Evolutionary conservation across 1,140 invertebrate genomes (phyloP).

Genomic region (Pteromalus puparum): DNA sequence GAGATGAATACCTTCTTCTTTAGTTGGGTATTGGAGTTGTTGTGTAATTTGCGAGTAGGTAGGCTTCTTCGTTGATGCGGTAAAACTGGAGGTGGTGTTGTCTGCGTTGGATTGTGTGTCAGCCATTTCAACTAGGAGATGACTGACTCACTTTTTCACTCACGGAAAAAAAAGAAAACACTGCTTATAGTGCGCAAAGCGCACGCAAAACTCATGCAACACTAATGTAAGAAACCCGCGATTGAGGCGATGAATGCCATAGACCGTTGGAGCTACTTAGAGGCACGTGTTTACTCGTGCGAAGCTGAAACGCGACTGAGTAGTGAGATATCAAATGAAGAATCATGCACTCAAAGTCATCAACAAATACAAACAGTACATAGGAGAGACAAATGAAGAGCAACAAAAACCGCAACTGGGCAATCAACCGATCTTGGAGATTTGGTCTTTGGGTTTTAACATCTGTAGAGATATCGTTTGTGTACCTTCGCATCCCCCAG

Average conservation of each 20-base stretch:
- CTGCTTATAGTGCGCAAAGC: not conserved
- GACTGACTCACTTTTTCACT: too few relatives aligned
- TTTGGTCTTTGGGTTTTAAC: too few relatives aligned
- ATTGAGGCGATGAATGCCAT: not conserved
- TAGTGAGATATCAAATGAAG: too few relatives aligned
- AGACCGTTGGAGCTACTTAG: not conserved
- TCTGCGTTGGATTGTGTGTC: not conserved
- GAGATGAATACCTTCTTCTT: constrained; percentile 51
- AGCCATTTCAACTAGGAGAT: not conserved
- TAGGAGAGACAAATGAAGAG: too few relatives aligned
- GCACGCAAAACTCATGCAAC: not conserved
- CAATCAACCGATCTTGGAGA: too few relatives aligned
- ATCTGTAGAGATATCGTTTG: too few relatives aligned
- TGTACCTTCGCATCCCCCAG: too few relatives aligned
- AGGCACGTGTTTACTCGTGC: not conserved
- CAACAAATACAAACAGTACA: too few relatives aligned
- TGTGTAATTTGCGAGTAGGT: not conserved
- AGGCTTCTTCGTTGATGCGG: not conserved
- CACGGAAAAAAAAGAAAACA: not conserved
- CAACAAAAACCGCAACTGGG: too few relatives aligned
- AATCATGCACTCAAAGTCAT: too few relatives aligned
- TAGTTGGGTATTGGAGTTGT: constrained; percentile 34
- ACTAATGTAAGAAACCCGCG: not conserved
- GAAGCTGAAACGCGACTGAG: not conserved
- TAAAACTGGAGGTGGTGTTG: not conserved